Conservation (phyloP, 2,113 vertebrate species). For the Numida meleagris region DNA sequence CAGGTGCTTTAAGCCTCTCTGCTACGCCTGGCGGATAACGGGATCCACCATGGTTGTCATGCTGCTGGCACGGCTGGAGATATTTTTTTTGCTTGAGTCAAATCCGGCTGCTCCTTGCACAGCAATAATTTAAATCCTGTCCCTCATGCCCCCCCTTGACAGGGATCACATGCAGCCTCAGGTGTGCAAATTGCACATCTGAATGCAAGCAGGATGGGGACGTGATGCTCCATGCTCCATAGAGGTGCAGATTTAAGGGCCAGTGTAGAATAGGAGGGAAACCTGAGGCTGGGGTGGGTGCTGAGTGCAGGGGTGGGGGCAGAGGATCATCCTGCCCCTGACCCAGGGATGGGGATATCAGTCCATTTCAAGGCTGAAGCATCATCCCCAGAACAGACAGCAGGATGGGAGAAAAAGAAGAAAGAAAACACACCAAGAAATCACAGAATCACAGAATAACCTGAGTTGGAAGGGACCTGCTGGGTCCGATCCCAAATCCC, state of each 20-base stretch:
- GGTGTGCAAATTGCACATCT: not conserved
- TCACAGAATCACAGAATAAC: not conserved
- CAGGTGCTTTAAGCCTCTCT: constrained; percentile 39
- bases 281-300: accelerated
- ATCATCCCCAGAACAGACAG: not conserved
- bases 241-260: not conserved
- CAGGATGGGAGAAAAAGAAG: not conserved
- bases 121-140: constrained; percentile 19
- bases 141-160: not conserved
- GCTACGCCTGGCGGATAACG: not conserved
- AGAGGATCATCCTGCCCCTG: not conserved
- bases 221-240: not conserved
- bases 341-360: accelerated
- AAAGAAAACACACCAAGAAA: not conserved
- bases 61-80: not conserved
- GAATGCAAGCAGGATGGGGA: not conserved
- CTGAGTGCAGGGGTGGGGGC: not conserved
- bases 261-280: not conserved
- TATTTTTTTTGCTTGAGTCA: not conserved
- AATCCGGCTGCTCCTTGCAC: constrained; percentile 8
- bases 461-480: not conserved
- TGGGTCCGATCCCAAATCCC: not conserved
- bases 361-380: not conserved
- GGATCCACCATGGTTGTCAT: constrained; percentile 57
- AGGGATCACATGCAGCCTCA: accelerated